These are phyloP conservation scores for Kryphioiulus occultus DNA, from an alignment of 2,888 invertebrate genomes.

Conservation along the genomic window DNA sequence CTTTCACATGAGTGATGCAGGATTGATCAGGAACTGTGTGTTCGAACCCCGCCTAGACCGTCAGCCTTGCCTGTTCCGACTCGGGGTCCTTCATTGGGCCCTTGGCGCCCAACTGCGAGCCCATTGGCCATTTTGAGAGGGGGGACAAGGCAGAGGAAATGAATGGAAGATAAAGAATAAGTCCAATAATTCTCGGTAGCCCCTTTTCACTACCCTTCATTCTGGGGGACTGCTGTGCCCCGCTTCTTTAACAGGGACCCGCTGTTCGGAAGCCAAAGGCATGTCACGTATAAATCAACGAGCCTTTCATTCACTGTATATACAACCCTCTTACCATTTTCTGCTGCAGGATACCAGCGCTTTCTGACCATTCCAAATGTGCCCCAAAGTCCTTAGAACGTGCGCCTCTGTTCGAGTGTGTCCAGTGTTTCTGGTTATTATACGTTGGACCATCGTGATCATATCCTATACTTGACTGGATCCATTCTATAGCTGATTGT, in stretches of 20 bases:
- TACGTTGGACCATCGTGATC: no score
- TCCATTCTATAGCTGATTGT: no score
- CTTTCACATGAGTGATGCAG: constrained; percentile 27
- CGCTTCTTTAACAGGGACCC: constrained; percentile 16
- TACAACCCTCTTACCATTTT: constrained; percentile 1
- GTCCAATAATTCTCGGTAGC: constrained; percentile 45
- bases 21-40: background rate
- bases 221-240: background rate
- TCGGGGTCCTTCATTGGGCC: background rate
- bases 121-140: constrained; percentile 28
- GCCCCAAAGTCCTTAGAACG: background rate
- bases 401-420: background rate
- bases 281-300: constrained; percentile 39
- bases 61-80: background rate
- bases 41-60: constrained; percentile 38
- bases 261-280: constrained; percentile 42
- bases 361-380: background rate
- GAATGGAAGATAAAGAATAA: constrained; percentile 41
- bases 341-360: background rate
- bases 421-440: no score
- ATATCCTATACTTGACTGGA: no score
- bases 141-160: constrained; percentile 30
- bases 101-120: background rate
- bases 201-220: constrained; percentile 22
- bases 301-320: background rate